Evolutionary conservation across 2,888 invertebrate species (phyloP).

Genomic region (Pilophorus perplexus): DNA sequence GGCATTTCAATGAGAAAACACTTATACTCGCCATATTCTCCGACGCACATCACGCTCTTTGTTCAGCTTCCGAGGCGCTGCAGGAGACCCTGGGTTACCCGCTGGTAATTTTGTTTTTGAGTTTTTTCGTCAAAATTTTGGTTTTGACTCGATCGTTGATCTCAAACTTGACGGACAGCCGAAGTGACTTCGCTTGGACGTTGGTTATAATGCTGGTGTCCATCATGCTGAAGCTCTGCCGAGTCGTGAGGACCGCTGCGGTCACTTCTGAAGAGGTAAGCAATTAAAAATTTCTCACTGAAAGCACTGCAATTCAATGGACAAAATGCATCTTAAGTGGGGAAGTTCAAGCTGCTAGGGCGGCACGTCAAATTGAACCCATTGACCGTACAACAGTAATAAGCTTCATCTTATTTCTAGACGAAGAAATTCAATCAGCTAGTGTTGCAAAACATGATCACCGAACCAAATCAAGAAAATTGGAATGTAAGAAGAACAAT

Average conservation of each 20-base stretch:
- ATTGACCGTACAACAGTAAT: not conserved
- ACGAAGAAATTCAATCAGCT: constrained; percentile 8
- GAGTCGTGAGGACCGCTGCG: not conserved
- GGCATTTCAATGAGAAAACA: not conserved
- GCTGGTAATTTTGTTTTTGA: constrained; percentile 2
- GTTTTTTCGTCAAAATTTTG: not conserved
- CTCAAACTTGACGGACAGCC: not conserved
- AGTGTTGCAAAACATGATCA: constrained; percentile 10
- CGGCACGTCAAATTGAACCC: too few species aligned
- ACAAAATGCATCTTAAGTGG: too few species aligned
- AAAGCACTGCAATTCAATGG: not conserved
- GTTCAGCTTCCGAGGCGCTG: not conserved
- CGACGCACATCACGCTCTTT: not conserved
- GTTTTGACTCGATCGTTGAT: constrained; percentile 6
- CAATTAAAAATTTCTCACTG: not conserved
- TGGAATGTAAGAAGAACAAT: constrained; percentile 14
- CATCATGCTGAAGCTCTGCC: not conserved
- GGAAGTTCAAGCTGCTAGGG: too few species aligned
- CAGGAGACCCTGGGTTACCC: constrained; percentile 2
- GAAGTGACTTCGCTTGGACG: not conserved
- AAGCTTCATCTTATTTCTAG: not conserved
- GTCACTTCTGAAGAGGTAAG: constrained; percentile 7
- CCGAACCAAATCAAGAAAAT: not conserved
- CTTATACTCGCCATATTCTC: not conserved
- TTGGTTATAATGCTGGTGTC: not conserved